Evolutionary conservation across 2,888 invertebrate species (phyloP), one percentile per base, ranked within the genome.

Genomic region (Allophyes oxyacanthae): DNA sequence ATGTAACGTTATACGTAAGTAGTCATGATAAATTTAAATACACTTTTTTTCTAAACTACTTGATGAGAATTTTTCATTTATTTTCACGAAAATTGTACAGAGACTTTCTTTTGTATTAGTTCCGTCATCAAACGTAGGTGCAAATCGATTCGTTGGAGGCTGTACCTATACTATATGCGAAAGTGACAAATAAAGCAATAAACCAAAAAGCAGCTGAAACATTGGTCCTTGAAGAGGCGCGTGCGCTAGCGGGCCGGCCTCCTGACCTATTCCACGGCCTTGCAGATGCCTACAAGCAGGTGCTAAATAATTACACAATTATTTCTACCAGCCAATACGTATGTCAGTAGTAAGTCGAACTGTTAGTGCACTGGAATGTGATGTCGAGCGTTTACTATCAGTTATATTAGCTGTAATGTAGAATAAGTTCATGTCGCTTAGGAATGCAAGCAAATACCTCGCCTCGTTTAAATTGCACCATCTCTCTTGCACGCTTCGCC

Each of bases 221-320:
- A 56, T 64, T 60, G 78, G 88, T 82, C 89, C 88, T 89, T 89
- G 89, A 83, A 77, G 79, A 60, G 77, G 71, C 78, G 78, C 78
- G 81, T 77, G 84, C 79, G 81, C 62, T 86, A 86, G 85, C 89
- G 84, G 85, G 83, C 81, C 81, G 90, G 90, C 92, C 90, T 88
- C 85, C 85, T 92, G 91, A 92, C 92, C 92, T 91, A 92, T 92
- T 81, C 77, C 67, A 74, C 79, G 89, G 89, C 91, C 91, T 92
- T 89, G 85, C 85, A 82, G 77, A 81, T 83, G 84, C 75, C 62
- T 59, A 28, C 49, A 64, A 58, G 77, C 79, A 77, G 80, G 77
- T 80, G 78, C 59, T 58, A 56, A 65, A 63, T 72, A 74, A 77
- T 74, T 77, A 62, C 59, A 55, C 42, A 48, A 69, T 46, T 49